Evolutionary conservation across 2,113 vertebrate genomes (phyloP).

Genomic region (Fregetta grallaria): DNA sequence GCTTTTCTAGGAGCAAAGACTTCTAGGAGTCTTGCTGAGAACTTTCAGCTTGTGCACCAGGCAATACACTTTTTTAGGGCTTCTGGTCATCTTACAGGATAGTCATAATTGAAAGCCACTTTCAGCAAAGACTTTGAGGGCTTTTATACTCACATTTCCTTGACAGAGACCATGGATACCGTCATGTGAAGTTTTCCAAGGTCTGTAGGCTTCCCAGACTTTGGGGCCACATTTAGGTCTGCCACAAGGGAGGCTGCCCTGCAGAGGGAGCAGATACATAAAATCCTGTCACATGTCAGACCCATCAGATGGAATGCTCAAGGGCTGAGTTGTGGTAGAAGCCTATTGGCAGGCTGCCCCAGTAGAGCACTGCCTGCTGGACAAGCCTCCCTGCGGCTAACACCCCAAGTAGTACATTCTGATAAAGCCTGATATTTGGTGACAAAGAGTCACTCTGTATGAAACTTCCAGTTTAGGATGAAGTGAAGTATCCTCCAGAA

Average conservation of each 20-base stretch:
- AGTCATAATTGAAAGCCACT: background rate
- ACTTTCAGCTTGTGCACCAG: background rate
- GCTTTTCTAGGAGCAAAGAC: background rate
- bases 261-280: background rate
- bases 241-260: background rate
- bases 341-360: background rate
- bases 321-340: background rate
- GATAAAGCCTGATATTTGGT: background rate
- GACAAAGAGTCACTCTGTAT: background rate
- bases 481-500: background rate
- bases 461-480: background rate
- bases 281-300: background rate
- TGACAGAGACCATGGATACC: background rate
- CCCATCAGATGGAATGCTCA: background rate
- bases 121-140: background rate
- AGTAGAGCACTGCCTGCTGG: background rate
- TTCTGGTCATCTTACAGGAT: background rate
- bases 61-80: background rate
- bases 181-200: background rate
- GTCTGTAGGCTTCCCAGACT: background rate
- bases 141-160: background rate
- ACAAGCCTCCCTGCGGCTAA: background rate
- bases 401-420: background rate
- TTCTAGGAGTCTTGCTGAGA: background rate
- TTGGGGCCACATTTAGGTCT: background rate